phyloP scores from a whole-genome alignment of 2,888 invertebrate species.

The Drosophila neutralis region DNA sequence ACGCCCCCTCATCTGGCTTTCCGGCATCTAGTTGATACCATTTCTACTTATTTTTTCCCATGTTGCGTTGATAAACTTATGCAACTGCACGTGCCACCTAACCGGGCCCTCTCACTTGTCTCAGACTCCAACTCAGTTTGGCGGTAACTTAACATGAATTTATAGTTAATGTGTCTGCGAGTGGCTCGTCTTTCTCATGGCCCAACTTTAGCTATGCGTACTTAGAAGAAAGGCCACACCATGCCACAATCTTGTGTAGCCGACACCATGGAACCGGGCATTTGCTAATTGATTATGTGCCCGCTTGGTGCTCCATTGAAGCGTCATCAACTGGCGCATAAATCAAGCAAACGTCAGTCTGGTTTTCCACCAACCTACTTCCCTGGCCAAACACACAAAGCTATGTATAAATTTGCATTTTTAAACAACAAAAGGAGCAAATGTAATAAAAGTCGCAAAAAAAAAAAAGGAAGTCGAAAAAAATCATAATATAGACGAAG shows the following conservation, averaged over 20 bases:
- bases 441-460: conserved; percentile 55
- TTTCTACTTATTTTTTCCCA: conserved; percentile 13
- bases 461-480: conserved; percentile 28
- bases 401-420: conserved; percentile 78
- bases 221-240: conserved; percentile 19
- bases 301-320: conserved; percentile 65
- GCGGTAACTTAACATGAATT: conserved; percentile 81
- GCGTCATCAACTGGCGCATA: conserved; percentile 77
- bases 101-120: conserved; percentile 40
- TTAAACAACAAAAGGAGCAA: conserved; percentile 66
- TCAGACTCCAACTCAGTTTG: conserved; percentile 21
- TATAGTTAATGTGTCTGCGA: conserved; percentile 79
- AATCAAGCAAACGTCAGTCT: conserved; percentile 69
- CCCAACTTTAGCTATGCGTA: conserved; percentile 9
- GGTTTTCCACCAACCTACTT: conserved; percentile 5
- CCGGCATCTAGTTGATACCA: conserved; percentile 11
- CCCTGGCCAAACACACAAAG: conserved; percentile 36
- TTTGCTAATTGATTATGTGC: conserved; percentile 72
- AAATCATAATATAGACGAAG: conserved; percentile 37
- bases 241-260: conserved; percentile 3
- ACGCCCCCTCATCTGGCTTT: conserved; percentile 43
- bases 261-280: conserved; percentile 12
- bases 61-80: conserved; percentile 71
- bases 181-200: conserved; percentile 21
- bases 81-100: conserved; percentile 76